Percentiles rank a stretch among this genome's conserved stretches.
Conservation (phyloP, 2,797 vertebrate species). For the Notolepis coatsorum region DNA sequence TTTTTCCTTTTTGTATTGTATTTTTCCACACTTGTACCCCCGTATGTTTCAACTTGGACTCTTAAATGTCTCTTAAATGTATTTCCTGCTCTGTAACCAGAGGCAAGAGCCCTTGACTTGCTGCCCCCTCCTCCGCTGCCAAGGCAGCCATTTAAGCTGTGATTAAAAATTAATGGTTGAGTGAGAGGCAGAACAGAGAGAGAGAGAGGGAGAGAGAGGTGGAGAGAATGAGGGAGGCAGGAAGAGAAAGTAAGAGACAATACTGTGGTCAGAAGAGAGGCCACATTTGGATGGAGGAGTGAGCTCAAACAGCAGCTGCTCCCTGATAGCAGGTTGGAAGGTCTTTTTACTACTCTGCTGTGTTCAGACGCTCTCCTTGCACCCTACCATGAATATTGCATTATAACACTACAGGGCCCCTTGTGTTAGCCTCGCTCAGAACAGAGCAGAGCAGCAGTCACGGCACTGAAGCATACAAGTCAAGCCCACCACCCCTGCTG, state of each 20-base stretch:
- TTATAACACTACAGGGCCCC: constrained; percentile 73
- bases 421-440: constrained; percentile 67
- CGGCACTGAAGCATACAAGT: constrained; percentile 48
- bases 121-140: constrained; percentile 76
- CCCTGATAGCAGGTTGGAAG: constrained; percentile 74
- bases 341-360: constrained; percentile 77
- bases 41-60: constrained; percentile 80
- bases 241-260: constrained; percentile 58
- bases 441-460: constrained; percentile 53
- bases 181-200: constrained; percentile 67
- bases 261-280: constrained; percentile 48
- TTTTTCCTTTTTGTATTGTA: constrained; percentile 47
- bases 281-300: constrained; percentile 45
- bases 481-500: constrained; percentile 30
- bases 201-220: constrained; percentile 45
- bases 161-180: constrained; percentile 87
- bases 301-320: constrained; percentile 72
- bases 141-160: constrained; percentile 85
- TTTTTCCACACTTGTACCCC: constrained; percentile 51
- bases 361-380: constrained; percentile 75
- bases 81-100: constrained; percentile 81
- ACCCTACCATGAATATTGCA: constrained; percentile 84
- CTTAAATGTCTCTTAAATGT: constrained; percentile 81
- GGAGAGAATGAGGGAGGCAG: no score
- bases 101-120: constrained; percentile 81